Evolutionary conservation across 2,797 vertebrate species (phyloP).

Genomic region (Chelonia mydas): DNA sequence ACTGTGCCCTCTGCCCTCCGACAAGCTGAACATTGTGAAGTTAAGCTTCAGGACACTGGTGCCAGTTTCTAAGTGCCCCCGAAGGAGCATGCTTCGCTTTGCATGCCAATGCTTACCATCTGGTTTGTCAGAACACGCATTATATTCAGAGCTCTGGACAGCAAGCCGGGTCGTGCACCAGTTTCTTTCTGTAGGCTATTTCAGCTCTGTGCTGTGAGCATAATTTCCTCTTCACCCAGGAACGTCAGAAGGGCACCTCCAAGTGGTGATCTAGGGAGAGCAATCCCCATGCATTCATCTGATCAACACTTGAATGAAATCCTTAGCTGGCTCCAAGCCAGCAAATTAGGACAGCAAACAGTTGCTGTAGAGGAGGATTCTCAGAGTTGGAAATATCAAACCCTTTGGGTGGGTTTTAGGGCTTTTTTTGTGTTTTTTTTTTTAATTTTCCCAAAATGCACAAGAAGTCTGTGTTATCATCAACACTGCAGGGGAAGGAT

Average conservation of each 20-base stretch:
- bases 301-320: not conserved
- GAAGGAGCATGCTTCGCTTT: not conserved
- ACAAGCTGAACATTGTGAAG: not conserved
- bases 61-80: not conserved
- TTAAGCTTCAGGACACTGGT: not conserved
- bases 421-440: not conserved
- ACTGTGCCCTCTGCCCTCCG: not conserved
- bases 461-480: not conserved
- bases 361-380: not conserved
- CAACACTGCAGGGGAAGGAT: not conserved
- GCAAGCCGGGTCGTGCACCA: not conserved
- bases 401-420: not conserved
- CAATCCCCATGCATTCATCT: not conserved
- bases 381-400: not conserved
- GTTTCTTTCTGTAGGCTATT: not conserved
- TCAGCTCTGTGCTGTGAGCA: not conserved
- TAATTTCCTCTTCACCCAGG: not conserved
- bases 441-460: not conserved
- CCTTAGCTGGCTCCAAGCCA: not conserved
- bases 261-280: not conserved
- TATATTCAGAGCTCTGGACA: rapidly evolving
- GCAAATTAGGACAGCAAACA: not conserved
- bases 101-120: not conserved
- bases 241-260: not conserved
- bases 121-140: not conserved